These are phyloP conservation scores for Osmerus eperlanus DNA, from an alignment of 2,113 vertebrate genomes.

Conservation along the genomic window DNA sequence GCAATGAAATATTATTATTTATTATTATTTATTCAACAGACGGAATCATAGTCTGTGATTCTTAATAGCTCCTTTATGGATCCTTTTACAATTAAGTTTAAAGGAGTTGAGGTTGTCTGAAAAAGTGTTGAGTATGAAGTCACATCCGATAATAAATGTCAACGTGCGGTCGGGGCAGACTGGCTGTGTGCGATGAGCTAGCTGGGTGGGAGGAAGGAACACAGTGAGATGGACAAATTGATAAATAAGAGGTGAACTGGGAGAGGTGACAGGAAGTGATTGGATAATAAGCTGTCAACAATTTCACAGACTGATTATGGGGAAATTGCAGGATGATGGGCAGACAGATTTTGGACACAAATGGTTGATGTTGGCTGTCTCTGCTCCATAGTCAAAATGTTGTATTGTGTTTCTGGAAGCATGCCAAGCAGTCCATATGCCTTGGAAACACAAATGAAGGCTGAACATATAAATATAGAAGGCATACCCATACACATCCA, in stretches of 20 bases:
- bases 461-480: not conserved
- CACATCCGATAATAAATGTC: no score
- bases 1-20: no score
- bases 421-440: slow-evolving; percentile 22
- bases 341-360: slow-evolving; percentile 28
- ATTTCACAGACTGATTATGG: slow-evolving; percentile 38
- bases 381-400: slow-evolving; percentile 6
- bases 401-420: slow-evolving; percentile 35
- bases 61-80: no score
- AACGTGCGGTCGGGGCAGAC: not conserved
- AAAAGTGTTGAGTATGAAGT: no score
- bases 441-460: not conserved
- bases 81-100: no score
- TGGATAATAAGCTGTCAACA: slow-evolving; percentile 55
- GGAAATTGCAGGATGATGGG: slow-evolving; percentile 20
- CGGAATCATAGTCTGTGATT: no score
- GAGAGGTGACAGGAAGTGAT: slow-evolving; percentile 51
- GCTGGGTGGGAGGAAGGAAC: slow-evolving; percentile 22
- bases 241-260: slow-evolving; percentile 44
- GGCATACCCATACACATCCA: not conserved
- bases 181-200: slow-evolving; percentile 1
- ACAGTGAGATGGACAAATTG: slow-evolving; percentile 29
- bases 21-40: no score
- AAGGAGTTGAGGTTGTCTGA: no score
- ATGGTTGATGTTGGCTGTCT: slow-evolving; percentile 10